Percentiles rank a stretch among this genome's conserved stretches.
Evolutionary conservation across 2,113 vertebrate species (phyloP).

Genomic region (Hiodon alosoides): DNA sequence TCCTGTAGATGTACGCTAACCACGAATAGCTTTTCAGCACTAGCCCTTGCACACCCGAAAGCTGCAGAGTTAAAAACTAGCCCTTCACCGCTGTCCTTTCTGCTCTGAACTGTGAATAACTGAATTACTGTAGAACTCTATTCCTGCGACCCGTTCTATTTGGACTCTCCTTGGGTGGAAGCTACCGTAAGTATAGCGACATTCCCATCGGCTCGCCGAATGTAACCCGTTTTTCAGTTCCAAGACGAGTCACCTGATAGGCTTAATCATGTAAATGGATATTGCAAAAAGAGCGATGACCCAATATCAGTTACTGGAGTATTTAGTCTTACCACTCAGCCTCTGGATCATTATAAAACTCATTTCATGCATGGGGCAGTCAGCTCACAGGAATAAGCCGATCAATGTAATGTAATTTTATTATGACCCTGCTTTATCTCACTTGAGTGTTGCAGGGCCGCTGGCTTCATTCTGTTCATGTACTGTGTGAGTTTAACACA

Average conservation of each 20-base stretch:
- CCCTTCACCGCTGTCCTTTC: neutral
- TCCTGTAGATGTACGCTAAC: too few relatives aligned
- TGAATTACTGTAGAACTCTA: neutral
- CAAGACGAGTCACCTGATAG: neutral
- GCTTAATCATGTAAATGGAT: neutral
- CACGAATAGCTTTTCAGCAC: too few relatives aligned
- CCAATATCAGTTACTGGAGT: too few relatives aligned
- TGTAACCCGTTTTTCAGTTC: conserved; percentile 22
- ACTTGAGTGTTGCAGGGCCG: neutral
- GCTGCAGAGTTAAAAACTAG: too few relatives aligned
- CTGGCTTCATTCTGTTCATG: neutral
- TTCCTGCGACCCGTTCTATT: neutral
- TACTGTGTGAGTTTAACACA: neutral
- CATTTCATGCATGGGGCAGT: too few relatives aligned
- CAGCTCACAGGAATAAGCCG: neutral
- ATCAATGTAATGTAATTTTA: neutral
- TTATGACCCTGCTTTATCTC: neutral
- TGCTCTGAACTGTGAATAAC: too few relatives aligned
- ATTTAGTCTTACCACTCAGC: neutral
- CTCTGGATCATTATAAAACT: neutral
- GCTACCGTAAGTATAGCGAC: conserved; percentile 36
- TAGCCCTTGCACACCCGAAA: too few relatives aligned
- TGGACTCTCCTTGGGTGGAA: conserved; percentile 26
- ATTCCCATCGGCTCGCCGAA: neutral
- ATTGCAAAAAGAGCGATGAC: neutral